phyloP scores from a whole-genome alignment of 2,797 vertebrate genomes.

The Neosilurus hyrtlii region DNA sequence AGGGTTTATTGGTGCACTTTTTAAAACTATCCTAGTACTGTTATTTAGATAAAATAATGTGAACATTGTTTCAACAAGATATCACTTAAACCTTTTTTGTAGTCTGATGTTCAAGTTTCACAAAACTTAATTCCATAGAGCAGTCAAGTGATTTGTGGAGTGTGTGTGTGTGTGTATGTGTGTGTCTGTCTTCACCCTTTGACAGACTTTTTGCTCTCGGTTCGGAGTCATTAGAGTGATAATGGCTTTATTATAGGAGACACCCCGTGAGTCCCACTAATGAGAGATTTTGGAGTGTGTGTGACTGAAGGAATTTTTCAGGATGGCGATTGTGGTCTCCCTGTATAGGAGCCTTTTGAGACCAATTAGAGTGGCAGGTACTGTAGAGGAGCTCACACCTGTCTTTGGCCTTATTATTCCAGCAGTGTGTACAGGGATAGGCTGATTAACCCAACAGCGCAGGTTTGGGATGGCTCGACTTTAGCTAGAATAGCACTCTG shows the following conservation, averaged over 20 bases:
- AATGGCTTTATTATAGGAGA: constrained; percentile 72
- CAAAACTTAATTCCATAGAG: constrained; percentile 17
- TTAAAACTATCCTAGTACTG: neutral
- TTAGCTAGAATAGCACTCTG: constrained; percentile 31
- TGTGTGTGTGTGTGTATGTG: neutral
- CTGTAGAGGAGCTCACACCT: constrained; percentile 66
- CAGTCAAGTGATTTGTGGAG: constrained; percentile 37
- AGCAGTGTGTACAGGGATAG: constrained; percentile 55
- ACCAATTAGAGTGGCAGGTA: constrained; percentile 76
- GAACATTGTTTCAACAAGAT: constrained; percentile 6
- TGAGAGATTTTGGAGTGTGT: constrained; percentile 50
- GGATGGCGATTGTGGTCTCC: constrained; percentile 44
- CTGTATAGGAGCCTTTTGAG: constrained; percentile 70
- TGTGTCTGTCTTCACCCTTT: constrained; percentile 27
- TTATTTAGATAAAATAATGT: constrained; percentile 11
- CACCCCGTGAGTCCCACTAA: constrained; percentile 61
- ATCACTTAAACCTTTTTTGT: neutral
- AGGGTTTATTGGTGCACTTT: neutral
- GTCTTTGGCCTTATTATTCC: constrained; percentile 71
- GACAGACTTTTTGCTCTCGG: constrained; percentile 65
- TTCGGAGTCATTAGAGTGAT: constrained; percentile 69
- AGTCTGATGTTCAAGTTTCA: constrained; percentile 2
- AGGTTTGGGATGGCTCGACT: constrained; percentile 38
- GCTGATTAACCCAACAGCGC: constrained; percentile 43
- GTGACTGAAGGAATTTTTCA: constrained; percentile 53